Evolutionary conservation across 2,888 invertebrate species (phyloP).

Genomic region (Entomobrya multifasciata): DNA sequence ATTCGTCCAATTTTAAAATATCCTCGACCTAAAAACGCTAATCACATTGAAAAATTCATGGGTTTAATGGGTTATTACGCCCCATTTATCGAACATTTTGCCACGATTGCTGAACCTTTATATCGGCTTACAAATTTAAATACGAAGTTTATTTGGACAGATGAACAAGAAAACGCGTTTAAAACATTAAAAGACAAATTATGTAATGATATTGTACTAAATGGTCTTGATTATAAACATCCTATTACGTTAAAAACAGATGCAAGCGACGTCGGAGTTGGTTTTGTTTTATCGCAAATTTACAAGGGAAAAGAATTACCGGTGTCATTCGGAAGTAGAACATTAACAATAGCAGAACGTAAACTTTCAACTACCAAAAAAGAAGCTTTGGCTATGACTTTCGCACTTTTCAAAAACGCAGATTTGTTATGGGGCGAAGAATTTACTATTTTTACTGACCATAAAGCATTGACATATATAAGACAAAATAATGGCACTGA

Average conservation of each 20-base stretch:
- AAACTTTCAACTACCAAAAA: slow-evolving; percentile 10
- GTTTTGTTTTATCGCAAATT: slow-evolving; percentile 54
- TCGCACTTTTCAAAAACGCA: slow-evolving; percentile 5
- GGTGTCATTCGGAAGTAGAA: slow-evolving; percentile 50
- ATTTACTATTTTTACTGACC: slow-evolving; percentile 34
- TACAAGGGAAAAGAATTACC: slow-evolving; percentile 42
- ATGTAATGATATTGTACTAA: slow-evolving; percentile 34
- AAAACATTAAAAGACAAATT: slow-evolving; percentile 47
- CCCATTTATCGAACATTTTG: slow-evolving; percentile 76
- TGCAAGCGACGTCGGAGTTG: slow-evolving; percentile 67
- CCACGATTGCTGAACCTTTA: slow-evolving; percentile 76
- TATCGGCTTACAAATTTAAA: slow-evolving; percentile 62
- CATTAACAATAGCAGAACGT: slow-evolving; percentile 12
- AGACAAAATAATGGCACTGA: background rate
- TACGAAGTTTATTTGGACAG: slow-evolving; percentile 43
- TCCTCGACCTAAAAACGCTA: slow-evolving; percentile 71
- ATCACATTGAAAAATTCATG: slow-evolving; percentile 75
- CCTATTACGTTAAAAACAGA: slow-evolving; percentile 62
- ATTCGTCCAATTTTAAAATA: slow-evolving; percentile 70
- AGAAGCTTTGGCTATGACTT: slow-evolving; percentile 22
- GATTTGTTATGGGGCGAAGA: slow-evolving; percentile 33
- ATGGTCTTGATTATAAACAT: slow-evolving; percentile 52
- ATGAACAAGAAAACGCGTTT: slow-evolving; percentile 62
- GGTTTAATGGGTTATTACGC: slow-evolving; percentile 79
- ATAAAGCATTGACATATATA: slow-evolving; percentile 12